These are phyloP conservation scores for Gouania willdenowi DNA, from an alignment of 2,797 vertebrate genomes.

Conservation along the genomic window DNA sequence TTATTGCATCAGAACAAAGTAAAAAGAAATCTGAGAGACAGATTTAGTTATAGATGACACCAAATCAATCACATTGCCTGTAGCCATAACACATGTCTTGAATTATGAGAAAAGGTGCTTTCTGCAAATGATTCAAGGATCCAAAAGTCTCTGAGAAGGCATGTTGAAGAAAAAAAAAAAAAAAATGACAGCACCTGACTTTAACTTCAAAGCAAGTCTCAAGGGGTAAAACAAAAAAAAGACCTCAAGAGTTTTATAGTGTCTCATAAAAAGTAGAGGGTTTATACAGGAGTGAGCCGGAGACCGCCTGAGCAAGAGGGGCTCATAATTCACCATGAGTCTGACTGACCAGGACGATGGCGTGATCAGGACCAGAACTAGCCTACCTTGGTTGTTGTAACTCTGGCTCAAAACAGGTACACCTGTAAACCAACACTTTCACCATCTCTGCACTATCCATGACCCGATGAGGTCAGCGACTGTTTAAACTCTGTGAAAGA, in stretches of 20 bases:
- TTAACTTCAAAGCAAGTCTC: conserved; percentile 75
- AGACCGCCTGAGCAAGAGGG: conserved; percentile 63
- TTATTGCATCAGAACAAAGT: conserved; percentile 63
- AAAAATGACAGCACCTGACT: conserved; percentile 71
- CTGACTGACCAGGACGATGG: conserved; percentile 54
- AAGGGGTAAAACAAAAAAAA: conserved; percentile 53
- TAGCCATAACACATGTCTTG: conserved; percentile 67
- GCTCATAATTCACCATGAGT: conserved; percentile 69
- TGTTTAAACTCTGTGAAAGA: conserved; percentile 27
- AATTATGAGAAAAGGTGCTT: conserved; percentile 49
- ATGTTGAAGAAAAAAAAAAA: conserved; percentile 47
- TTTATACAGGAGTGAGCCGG: conserved; percentile 75
- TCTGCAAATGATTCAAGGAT: conserved; percentile 59
- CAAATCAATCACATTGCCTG: conserved; percentile 68
- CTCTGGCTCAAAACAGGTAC: conserved; percentile 51
- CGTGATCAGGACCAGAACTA: conserved; percentile 33
- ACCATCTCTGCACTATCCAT: conserved; percentile 33
- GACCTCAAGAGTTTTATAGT: conserved; percentile 73
- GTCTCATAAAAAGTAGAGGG: conserved; percentile 73
- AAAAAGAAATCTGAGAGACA: conserved; percentile 59
- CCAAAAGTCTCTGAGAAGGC: conserved; percentile 61
- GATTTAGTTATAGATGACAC: conserved; percentile 71
- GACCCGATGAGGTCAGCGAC: conserved; percentile 45
- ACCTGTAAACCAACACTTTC: conserved; percentile 65
- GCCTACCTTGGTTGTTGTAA: conserved; percentile 38